Evolutionary conservation across 1,140 invertebrate genomes (phyloP), one percentile per base, ranked within the genome.

Genomic region (Aradophagus sp.): DNA sequence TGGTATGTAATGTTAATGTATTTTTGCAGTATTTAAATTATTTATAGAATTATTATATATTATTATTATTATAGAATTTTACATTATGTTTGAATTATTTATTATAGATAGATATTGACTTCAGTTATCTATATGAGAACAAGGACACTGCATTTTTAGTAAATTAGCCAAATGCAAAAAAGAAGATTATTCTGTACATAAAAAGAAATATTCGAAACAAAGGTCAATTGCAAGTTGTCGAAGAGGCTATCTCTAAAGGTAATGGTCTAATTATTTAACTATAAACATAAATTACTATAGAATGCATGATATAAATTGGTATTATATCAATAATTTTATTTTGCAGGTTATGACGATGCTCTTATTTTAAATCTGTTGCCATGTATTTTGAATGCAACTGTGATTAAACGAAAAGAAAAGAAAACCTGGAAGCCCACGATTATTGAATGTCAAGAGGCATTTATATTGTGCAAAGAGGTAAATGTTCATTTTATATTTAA

Each of bases 101-200:
- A 16, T 47, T 47, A 7, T 10, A 47, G 44, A 34, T 47, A 0
- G 17, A 47, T 2, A 47, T 34, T 34, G 44, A 47, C 13, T 47
- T 47, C 10, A 12, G 16, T 20, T 34, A 17, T 13, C 1, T 20
- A 2, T 20, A 17, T 13, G 8, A 32, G 44, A 0, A 6, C 2
- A 47, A 47, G n/a, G 44, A 47, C 7, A 34, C 44, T 13, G 0
- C 1, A 12, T 32, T 47, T 7, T 34, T 47, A 19, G 27, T 15
- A 5, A 12, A 32, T 20, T 47, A 29, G 44, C 44, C 29, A 26
- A 32, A 19, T 10, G 44, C 44, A 11, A 47, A 47, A 12, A 2
- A 47, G 14, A 47, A 47, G 20, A 47, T 47, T n/a, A 3, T 34
- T 34, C 14, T 12, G 3, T 47, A 47, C 11, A 19, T 47, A 12